phyloP scores from a whole-genome alignment of 35 echinoderm and acorn worm species.

The Apostichopus californicus region DNA sequence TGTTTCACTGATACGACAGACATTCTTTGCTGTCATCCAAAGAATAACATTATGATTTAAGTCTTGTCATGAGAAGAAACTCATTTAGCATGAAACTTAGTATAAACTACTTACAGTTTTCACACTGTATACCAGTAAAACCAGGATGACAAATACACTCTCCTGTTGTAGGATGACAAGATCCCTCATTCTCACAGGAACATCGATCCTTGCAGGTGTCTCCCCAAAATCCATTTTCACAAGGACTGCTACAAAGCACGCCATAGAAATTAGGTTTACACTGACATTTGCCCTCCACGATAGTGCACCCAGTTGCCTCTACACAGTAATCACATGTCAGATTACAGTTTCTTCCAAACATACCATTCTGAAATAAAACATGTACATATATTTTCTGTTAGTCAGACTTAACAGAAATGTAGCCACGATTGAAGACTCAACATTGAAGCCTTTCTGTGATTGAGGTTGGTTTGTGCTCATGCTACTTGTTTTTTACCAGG shows the following conservation, averaged over 20 bases:
- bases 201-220: conserved; percentile 46
- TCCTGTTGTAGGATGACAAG: conserved; percentile 57
- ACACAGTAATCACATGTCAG: conserved; percentile 66
- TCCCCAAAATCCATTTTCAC: conserved; percentile 67
- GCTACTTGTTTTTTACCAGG: neutral
- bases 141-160: conserved; percentile 75
- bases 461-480: neutral
- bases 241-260: conserved; percentile 70
- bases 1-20: too few species aligned
- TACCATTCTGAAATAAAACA: conserved; percentile 26
- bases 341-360: conserved; percentile 61
- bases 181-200: conserved; percentile 62
- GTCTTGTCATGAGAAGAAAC: neutral
- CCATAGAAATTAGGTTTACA: conserved; percentile 62
- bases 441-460: too few species aligned
- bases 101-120: conserved; percentile 29
- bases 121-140: conserved; percentile 56
- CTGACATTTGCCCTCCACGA: conserved; percentile 66
- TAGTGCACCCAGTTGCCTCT: conserved; percentile 61
- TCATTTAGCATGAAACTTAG: too few species aligned
- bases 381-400: too few species aligned
- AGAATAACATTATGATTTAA: neutral
- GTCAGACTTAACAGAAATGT: too few species aligned
- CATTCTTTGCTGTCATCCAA: too few species aligned
- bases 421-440: too few species aligned